A percentile compares a stretch with the other conserved stretches of the same genome.
Conservation (phyloP, 2,797 vertebrate species). For the Xenops minutus region DNA sequence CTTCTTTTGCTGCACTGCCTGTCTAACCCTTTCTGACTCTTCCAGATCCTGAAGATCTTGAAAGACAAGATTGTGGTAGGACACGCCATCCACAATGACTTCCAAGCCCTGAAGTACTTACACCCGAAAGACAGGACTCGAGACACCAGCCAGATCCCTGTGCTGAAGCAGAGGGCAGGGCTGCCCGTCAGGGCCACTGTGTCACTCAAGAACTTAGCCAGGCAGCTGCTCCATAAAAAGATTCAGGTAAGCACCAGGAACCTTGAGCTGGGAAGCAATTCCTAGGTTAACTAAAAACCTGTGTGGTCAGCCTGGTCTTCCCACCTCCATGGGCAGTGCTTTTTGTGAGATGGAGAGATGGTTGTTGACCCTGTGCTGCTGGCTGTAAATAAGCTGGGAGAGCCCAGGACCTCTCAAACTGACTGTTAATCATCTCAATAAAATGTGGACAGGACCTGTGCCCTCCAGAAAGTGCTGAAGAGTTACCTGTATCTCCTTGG, state of each 20-base stretch:
- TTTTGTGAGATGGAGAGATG: not conserved
- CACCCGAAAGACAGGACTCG: slow-evolving; percentile 83
- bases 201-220: slow-evolving; percentile 86
- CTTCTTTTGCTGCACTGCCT: not conserved
- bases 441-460: not conserved
- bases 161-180: slow-evolving; percentile 75
- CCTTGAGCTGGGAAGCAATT: not conserved
- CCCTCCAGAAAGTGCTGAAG: not conserved
- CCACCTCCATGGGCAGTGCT: not conserved
- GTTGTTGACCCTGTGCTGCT: not conserved
- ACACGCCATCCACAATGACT: slow-evolving; percentile 90
- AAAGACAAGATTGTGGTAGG: slow-evolving; percentile 91
- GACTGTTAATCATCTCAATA: not conserved
- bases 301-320: not conserved
- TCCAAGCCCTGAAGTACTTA: slow-evolving; percentile 81
- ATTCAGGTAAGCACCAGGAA: slow-evolving; percentile 84
- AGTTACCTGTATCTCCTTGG: not conserved
- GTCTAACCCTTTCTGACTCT: not conserved
- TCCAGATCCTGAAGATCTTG: slow-evolving; percentile 85
- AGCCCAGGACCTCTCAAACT: not conserved
- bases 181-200: slow-evolving; percentile 21
- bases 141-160: slow-evolving; percentile 81
- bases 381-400: not conserved
- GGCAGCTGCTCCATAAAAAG: slow-evolving; percentile 81
- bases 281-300: not conserved